Evolutionary conservation across 2,113 vertebrate genomes (phyloP).

Genomic region (Myotis lucifugus): DNA sequence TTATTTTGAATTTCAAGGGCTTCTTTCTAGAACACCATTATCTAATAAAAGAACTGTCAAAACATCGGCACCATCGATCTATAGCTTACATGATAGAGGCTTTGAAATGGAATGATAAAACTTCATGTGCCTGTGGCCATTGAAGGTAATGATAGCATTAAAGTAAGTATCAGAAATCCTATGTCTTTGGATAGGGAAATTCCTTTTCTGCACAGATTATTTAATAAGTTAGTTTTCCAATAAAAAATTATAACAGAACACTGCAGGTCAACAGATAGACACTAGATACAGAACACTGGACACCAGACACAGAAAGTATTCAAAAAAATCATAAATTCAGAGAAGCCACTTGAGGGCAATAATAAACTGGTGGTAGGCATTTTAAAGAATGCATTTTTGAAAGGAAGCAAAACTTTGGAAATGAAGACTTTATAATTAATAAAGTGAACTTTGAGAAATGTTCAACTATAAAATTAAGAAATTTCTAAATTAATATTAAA

Average conservation of each 20-base stretch:
- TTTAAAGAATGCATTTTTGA: background rate
- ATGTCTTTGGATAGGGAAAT: background rate
- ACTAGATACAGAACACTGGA: background rate
- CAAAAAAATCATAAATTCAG: background rate
- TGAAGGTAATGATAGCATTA: background rate
- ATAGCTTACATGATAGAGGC: background rate
- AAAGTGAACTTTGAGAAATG: constrained; percentile 11
- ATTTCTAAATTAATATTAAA: constrained; percentile 34
- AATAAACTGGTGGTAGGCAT: background rate
- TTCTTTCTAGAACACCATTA: background rate
- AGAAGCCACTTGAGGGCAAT: background rate
- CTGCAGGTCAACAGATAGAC: background rate
- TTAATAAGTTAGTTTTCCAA: background rate
- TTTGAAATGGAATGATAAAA: constrained; percentile 42
- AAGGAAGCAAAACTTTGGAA: constrained; percentile 41
- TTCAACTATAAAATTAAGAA: constrained; percentile 3
- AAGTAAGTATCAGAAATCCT: background rate
- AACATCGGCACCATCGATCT: background rate
- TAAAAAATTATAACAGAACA: background rate
- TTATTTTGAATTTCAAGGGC: background rate
- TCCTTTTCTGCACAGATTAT: background rate
- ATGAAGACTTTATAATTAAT: background rate
- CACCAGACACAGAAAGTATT: background rate
- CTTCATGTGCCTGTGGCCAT: background rate
- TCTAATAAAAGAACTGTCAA: constrained; percentile 26